Evolutionary conservation across 2,888 invertebrate genomes (phyloP).

Genomic region (Glyphotaelius pellucidus): DNA sequence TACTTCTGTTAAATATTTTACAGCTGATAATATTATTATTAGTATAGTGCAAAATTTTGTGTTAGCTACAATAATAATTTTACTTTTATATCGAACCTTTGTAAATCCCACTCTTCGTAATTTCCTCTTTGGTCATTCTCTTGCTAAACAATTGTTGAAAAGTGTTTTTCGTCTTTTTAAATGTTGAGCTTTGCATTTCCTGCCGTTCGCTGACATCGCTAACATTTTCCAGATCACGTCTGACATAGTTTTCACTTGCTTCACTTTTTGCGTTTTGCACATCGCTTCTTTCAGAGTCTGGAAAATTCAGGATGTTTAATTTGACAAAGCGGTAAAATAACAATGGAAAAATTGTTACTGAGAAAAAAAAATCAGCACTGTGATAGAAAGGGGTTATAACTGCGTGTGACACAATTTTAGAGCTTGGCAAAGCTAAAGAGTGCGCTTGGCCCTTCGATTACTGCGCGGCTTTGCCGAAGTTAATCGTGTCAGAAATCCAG

Average conservation of each 20-base stretch:
- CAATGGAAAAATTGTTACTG: neutral
- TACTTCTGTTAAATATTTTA: neutral
- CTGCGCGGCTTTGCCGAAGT: too few species aligned
- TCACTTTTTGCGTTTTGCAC: conserved; percentile 25
- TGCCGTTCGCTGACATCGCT: neutral
- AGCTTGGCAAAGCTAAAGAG: neutral
- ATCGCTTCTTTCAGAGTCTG: conserved; percentile 31
- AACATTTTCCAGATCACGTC: conserved; percentile 21
- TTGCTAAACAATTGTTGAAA: conserved; percentile 18
- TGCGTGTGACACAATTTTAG: neutral
- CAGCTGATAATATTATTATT: neutral
- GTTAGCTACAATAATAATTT: neutral
- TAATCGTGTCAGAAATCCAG: too few species aligned
- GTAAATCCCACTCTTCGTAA: conserved; percentile 27
- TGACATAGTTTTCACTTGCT: conserved; percentile 25
- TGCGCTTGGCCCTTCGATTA: too few species aligned
- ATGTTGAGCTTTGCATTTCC: conserved; percentile 19
- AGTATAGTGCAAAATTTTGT: neutral
- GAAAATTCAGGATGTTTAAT: conserved; percentile 24
- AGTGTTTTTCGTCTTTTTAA: conserved; percentile 24
- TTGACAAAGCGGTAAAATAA: neutral
- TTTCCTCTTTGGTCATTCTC: conserved; percentile 33
- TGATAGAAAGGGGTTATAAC: neutral
- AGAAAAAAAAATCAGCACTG: too few species aligned
- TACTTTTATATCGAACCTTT: conserved; percentile 34